Conservation (phyloP, 2,113 vertebrate genomes). For the Delphinus delphis region DNA sequence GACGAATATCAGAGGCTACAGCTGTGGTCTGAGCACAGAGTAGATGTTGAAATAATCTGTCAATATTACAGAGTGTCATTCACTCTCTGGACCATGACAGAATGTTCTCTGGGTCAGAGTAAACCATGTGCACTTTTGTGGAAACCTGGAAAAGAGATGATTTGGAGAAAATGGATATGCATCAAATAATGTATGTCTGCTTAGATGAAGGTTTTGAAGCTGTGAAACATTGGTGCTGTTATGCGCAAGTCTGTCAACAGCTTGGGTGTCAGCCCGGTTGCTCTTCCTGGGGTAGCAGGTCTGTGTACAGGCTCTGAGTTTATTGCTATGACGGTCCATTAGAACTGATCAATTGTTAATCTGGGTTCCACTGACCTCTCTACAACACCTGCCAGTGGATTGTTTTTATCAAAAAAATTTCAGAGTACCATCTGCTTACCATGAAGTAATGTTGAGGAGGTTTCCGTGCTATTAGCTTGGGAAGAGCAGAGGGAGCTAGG, state of each 20-base stretch:
- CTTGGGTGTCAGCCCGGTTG: conserved; percentile 77
- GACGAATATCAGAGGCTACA: not conserved
- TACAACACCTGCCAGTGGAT: conserved; percentile 80
- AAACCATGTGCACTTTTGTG: not conserved
- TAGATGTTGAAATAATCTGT: not conserved
- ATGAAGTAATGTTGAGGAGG: conserved; percentile 72
- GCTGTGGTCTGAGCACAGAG: not conserved
- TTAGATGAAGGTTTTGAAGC: conserved; percentile 59
- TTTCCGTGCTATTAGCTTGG: conserved; percentile 53
- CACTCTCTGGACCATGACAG: not conserved
- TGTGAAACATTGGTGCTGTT: conserved; percentile 41
- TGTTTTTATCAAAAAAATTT: conserved; percentile 85
- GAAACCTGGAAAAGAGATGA: not conserved
- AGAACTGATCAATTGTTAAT: conserved; percentile 91
- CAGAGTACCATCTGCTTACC: conserved; percentile 80
- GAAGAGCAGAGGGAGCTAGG: not conserved
- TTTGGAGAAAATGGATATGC: conserved; percentile 55
- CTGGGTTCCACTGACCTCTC: conserved; percentile 82
- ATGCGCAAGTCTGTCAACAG: conserved; percentile 74
- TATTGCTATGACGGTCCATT: conserved; percentile 86
- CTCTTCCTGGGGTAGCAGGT: conserved; percentile 83
- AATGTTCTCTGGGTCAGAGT: conserved; percentile 27
- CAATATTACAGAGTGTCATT: not conserved
- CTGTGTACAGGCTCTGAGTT: conserved; percentile 80
- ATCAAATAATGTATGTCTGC: conserved; percentile 25